Base-by-base conservation (phyloP, 2,797 vertebrate genomes). In the Typhlichthys eigenmanni region DNA sequence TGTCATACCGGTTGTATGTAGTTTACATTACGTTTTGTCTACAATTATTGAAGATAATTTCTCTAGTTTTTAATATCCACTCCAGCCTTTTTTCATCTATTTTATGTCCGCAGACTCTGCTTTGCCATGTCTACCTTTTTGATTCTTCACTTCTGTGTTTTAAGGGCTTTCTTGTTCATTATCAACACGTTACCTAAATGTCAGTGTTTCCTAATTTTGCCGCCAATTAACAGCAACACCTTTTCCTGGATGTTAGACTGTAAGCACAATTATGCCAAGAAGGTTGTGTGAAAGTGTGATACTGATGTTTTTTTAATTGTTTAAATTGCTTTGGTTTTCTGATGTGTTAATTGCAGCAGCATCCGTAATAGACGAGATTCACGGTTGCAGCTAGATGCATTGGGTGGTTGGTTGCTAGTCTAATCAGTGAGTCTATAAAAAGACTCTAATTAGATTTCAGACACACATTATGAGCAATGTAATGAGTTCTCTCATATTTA, bases 361-460 rank as follows among this genome's bases (percentile, higher is more conserved):
- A 55, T 1, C 13, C 38, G 55, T 19, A 29, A 51, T 13, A 38
- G 29, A 34, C 34, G 48, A 59, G 32, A 64, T 14, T 54, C 5
- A 14, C 32, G 8, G 47, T 55, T 52, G 34, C 43, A 9, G 68
- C 19, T 10, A 47, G 58, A 63, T 59, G 13, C 53, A 62, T 10
- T 60, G 50, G 55, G 24, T 24, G 24, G 24, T 57, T 68, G 66
- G 55, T 56, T 45, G 55, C 69, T 77, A 50, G 45, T 52, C 58
- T 67, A 69, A 64, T 54, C 69, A 66, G 69, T 72, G 75, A 66
- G 81, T 89, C 86, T 81, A 87, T 84, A 88, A 88, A 88, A 91
- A 87, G 88, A 84, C 72, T 64, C 84, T 90, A 89, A 92, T 90
- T 89, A 87, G 75, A 87, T 82, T 85, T 60, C 17, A 63, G 76